Conservation (phyloP, 1,140 invertebrate species). For the Sitodiplosis mosellana region DNA sequence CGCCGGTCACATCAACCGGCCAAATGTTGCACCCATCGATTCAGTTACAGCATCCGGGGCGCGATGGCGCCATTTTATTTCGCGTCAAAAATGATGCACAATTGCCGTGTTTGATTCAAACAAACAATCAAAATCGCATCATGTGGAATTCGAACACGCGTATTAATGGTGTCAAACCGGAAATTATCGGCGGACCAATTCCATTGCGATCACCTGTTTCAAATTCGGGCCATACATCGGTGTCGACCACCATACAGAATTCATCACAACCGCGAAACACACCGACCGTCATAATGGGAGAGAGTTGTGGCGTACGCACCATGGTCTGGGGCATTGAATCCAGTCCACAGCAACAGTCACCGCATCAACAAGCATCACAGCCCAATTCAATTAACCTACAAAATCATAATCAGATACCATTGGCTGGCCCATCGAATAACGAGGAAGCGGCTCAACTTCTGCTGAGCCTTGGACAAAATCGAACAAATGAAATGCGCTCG, state of each 20-base stretch:
- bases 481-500: constrained; percentile 21
- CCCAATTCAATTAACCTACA: constrained; percentile 5
- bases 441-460: constrained; percentile 66
- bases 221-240: constrained; percentile 6
- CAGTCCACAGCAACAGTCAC: constrained; percentile 31
- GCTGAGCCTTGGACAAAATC: constrained; percentile 54
- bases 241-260: constrained; percentile 29
- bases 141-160: constrained; percentile 40
- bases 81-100: constrained; percentile 21
- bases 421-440: constrained; percentile 32
- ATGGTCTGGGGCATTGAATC: constrained; percentile 58
- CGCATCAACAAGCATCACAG: constrained; percentile 20
- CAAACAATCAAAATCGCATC: constrained; percentile 24
- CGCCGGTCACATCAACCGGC: constrained; percentile 1
- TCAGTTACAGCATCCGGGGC: constrained; percentile 18
- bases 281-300: constrained; percentile 79
- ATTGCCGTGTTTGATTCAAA: constrained; percentile 7
- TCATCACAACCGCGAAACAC: constrained; percentile 44
- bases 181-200: constrained; percentile 52
- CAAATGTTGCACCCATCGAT: constrained; percentile 13
- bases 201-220: constrained; percentile 30
- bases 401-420: constrained; percentile 14
- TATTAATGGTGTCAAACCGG: constrained; percentile 57
- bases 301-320: constrained; percentile 72
- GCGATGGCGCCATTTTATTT: constrained; percentile 20